These are phyloP conservation scores for Apoderus coryli DNA, from an alignment of 2,888 invertebrate species.

Conservation along the genomic window DNA sequence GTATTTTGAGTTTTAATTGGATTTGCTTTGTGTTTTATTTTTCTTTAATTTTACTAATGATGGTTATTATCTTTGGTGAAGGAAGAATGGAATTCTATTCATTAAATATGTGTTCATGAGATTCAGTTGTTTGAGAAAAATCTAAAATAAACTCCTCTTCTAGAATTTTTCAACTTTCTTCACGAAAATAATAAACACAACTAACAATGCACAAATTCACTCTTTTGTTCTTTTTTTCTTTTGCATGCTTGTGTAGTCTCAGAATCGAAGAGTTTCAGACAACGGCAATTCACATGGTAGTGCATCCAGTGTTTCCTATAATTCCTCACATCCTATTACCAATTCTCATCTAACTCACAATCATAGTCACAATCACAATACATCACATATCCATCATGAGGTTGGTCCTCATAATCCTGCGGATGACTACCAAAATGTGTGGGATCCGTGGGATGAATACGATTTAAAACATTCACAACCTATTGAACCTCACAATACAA, in stretches of 20 bases:
- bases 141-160: too few relatives aligned
- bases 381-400: too few relatives aligned
- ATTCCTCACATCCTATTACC: conserved; percentile 10
- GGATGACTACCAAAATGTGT: conserved; percentile 30
- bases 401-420: too few relatives aligned
- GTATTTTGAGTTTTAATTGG: conserved; percentile 28
- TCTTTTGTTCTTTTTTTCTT: conserved; percentile 28
- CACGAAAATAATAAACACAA: too few relatives aligned
- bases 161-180: too few relatives aligned
- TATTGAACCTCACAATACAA: conserved; percentile 30
- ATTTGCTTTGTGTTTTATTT: conserved; percentile 17
- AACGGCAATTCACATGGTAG: conserved; percentile 15
- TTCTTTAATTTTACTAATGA: conserved; percentile 12
- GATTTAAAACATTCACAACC: conserved; percentile 23
- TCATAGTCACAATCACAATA: too few relatives aligned
- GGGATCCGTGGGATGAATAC: conserved; percentile 67
- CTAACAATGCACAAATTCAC: conserved; percentile 21
- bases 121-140: too few relatives aligned
- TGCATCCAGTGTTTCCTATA: conserved; percentile 15
- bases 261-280: conserved; percentile 17
- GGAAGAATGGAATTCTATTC: conserved; percentile 6
- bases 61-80: conserved; percentile 7
- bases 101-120: too few relatives aligned
- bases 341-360: conserved; percentile 12
- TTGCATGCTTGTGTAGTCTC: conserved; percentile 30